Percentiles rank a stretch among this genome's conserved stretches.
These are phyloP conservation scores for Periphyllus acericola DNA, from an alignment of 2,888 invertebrate genomes.

Conservation along the genomic window DNA sequence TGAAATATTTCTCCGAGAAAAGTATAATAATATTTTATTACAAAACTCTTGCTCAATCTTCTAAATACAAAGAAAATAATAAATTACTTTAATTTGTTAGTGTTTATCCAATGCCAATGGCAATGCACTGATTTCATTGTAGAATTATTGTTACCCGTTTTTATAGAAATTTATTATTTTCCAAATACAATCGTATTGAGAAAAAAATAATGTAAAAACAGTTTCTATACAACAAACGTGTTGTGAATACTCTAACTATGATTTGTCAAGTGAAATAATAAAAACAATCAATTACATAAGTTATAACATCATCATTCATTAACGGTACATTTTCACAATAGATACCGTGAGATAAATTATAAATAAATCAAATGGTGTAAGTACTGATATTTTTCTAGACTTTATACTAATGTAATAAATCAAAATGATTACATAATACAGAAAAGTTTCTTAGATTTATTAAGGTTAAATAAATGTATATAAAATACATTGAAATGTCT, in stretches of 20 bases:
- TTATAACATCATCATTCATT: conserved; percentile 8
- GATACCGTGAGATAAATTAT: neutral
- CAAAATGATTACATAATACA: conserved; percentile 2
- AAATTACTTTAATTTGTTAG: neutral
- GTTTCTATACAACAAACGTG: neutral
- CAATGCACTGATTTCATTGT: neutral
- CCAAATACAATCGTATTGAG: neutral
- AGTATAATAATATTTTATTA: neutral
- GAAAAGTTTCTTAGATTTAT: neutral
- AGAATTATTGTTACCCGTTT: neutral
- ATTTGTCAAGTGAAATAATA: neutral
- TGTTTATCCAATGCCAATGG: neutral
- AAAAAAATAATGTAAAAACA: neutral
- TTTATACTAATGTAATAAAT: conserved; percentile 9
- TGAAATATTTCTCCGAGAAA: neutral
- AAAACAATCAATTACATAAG: conserved; percentile 11
- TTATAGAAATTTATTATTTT: neutral
- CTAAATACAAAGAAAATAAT: neutral
- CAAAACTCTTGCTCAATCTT: neutral
- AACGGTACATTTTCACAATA: neutral
- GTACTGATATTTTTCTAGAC: neutral
- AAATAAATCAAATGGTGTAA: conserved; percentile 14
- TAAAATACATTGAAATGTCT: neutral
- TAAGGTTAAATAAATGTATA: neutral
- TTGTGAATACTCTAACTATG: conserved; percentile 7